Conservation (phyloP, 2,113 vertebrate genomes). For the Panthera tigris region DNA sequence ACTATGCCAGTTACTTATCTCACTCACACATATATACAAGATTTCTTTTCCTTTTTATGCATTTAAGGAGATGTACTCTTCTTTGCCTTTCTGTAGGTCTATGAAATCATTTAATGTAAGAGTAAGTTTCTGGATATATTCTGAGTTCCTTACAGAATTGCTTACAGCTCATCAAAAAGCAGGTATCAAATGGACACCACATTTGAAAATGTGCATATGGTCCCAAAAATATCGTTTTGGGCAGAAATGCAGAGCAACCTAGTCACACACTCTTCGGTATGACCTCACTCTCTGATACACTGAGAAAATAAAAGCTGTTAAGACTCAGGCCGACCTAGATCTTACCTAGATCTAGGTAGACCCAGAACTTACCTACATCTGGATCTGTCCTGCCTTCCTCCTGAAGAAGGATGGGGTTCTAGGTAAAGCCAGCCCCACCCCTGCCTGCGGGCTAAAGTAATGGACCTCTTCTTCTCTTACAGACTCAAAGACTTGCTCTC, state of each 20-base stretch:
- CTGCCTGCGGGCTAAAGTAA: fast-evolving
- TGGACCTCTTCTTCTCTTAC: not conserved
- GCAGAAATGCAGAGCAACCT: not conserved
- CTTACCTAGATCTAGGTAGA: not conserved
- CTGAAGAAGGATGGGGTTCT: not conserved
- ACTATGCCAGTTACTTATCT: not conserved
- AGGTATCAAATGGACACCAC: not conserved
- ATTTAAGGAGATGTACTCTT: not conserved
- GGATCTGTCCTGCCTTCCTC: not conserved
- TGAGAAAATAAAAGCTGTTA: not conserved
- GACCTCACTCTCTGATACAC: not conserved
- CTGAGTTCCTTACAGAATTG: constrained; percentile 16
- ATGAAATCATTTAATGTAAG: not conserved
- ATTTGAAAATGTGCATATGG: not conserved
- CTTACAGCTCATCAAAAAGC: not conserved
- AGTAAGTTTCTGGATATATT: not conserved
- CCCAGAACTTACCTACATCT: not conserved
- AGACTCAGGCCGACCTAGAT: not conserved
- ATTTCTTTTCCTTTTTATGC: not conserved
- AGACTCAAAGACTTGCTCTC: not conserved
- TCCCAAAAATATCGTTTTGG: not conserved
- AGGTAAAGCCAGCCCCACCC: not conserved
- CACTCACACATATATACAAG: not conserved
- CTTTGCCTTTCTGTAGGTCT: not conserved
- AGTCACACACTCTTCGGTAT: not conserved